Percentiles rank a stretch among this genome's conserved stretches.
Conservation (phyloP, 2,888 invertebrate species). For the Scrobipalpa costella region DNA sequence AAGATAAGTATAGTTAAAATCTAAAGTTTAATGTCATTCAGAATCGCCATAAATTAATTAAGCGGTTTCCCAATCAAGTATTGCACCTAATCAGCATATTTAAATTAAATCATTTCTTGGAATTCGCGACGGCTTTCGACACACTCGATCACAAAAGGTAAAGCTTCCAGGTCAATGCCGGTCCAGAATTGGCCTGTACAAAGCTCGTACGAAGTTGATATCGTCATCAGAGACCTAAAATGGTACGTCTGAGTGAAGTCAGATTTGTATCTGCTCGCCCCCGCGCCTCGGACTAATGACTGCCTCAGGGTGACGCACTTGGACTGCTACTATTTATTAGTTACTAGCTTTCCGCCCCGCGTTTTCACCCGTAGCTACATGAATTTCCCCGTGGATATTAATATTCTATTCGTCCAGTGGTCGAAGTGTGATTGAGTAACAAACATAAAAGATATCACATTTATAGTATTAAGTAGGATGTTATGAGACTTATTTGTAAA, state of each 20-base stretch:
- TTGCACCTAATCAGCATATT: slow-evolving; percentile 32
- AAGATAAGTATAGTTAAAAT: no score
- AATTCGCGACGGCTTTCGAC: slow-evolving; percentile 57
- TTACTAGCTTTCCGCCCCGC: no score
- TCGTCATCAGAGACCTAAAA: slow-evolving; percentile 59
- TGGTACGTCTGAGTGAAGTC: slow-evolving; percentile 59
- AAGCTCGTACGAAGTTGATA: slow-evolving; percentile 46
- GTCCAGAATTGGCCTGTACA: slow-evolving; percentile 46
- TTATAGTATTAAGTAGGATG: no score
- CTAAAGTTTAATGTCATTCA: not conserved
- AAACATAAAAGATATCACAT: no score
- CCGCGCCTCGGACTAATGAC: slow-evolving; percentile 54
- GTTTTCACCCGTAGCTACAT: no score
- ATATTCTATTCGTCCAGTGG: no score
- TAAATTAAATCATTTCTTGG: slow-evolving; percentile 36
- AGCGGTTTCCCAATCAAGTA: slow-evolving; percentile 19
- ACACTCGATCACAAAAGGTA: slow-evolving; percentile 59
- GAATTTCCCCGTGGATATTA: no score
- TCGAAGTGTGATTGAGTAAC: no score
- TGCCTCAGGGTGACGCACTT: slow-evolving; percentile 61
- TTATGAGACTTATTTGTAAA: slow-evolving; percentile 9
- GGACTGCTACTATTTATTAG: slow-evolving; percentile 49
- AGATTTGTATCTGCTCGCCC: slow-evolving; percentile 56
- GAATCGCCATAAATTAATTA: slow-evolving; percentile 7
- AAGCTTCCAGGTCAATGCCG: slow-evolving; percentile 67